Conservation (phyloP, 2,113 vertebrate genomes). For the Dasyornis broadbenti region DNA sequence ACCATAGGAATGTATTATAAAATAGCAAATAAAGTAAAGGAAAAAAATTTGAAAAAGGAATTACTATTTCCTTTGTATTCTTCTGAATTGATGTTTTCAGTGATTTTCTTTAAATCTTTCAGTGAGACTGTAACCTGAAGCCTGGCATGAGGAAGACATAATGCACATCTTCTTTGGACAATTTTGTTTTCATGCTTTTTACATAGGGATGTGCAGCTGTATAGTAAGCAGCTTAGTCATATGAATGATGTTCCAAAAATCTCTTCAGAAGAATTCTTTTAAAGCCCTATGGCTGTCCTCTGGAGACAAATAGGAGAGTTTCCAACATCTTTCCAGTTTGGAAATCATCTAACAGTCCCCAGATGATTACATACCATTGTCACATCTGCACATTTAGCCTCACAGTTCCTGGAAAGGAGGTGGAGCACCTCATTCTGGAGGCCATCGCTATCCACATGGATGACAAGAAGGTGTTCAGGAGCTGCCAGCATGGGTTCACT, state of each 20-base stretch:
- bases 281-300: background rate
- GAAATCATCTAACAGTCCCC: background rate
- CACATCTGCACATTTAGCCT: background rate
- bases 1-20: background rate
- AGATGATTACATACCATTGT: background rate
- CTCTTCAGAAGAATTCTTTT: background rate
- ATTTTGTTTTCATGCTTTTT: background rate
- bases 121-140: background rate
- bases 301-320: background rate
- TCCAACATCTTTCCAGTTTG: background rate
- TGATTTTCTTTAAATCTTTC: background rate
- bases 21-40: background rate
- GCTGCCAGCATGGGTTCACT: background rate
- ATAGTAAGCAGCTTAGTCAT: background rate
- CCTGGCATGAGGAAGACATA: background rate
- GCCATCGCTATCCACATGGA: background rate
- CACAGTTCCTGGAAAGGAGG: background rate
- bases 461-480: background rate
- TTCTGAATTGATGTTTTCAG: background rate
- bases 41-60: fast-evolving
- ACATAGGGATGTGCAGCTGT: background rate
- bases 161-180: background rate
- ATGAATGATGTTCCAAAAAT: background rate
- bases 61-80: background rate
- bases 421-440: background rate